Conservation (phyloP, 2,888 invertebrate genomes). For the Embidobia sp. region DNA sequence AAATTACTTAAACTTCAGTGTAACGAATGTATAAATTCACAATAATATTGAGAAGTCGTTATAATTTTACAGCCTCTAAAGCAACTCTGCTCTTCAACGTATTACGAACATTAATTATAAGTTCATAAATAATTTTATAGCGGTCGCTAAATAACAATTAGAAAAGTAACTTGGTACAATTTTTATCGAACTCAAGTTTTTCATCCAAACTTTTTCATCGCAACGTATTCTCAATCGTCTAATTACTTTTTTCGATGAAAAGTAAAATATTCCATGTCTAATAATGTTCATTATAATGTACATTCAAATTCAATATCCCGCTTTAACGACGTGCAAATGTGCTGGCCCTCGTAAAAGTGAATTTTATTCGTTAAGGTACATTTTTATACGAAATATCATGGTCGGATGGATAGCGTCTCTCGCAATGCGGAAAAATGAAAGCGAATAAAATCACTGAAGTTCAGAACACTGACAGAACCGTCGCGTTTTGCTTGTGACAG, state of each 20-base stretch:
- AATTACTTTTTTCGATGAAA: neutral
- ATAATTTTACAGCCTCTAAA: slow-evolving; percentile 30
- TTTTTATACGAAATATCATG: slow-evolving; percentile 60
- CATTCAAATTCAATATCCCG: slow-evolving; percentile 47
- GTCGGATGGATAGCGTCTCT: slow-evolving; percentile 53
- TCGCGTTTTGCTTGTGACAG: slow-evolving; percentile 52
- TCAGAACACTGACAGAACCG: slow-evolving; percentile 53
- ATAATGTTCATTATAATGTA: slow-evolving; percentile 44
- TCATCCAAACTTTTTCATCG: no score
- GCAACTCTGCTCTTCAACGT: slow-evolving; percentile 8
- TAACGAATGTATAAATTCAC: slow-evolving; percentile 49
- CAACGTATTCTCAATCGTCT: no score
- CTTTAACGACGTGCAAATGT: slow-evolving; percentile 35
- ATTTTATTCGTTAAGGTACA: slow-evolving; percentile 41
- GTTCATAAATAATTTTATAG: slow-evolving; percentile 39
- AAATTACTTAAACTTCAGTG: slow-evolving; percentile 50
- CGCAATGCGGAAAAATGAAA: slow-evolving; percentile 54
- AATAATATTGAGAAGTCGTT: slow-evolving; percentile 39
- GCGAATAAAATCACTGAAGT: slow-evolving; percentile 55
- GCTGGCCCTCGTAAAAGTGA: slow-evolving; percentile 40
- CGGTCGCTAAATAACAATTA: slow-evolving; percentile 17
- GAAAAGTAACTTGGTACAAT: no score
- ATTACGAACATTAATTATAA: slow-evolving; percentile 4
- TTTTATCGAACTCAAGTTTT: no score
- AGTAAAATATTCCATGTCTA: neutral